Evolutionary conservation across 2,113 vertebrate species (phyloP), one percentile per base, ranked within the genome.

Genomic region (Atherinomorus stipes): DNA sequence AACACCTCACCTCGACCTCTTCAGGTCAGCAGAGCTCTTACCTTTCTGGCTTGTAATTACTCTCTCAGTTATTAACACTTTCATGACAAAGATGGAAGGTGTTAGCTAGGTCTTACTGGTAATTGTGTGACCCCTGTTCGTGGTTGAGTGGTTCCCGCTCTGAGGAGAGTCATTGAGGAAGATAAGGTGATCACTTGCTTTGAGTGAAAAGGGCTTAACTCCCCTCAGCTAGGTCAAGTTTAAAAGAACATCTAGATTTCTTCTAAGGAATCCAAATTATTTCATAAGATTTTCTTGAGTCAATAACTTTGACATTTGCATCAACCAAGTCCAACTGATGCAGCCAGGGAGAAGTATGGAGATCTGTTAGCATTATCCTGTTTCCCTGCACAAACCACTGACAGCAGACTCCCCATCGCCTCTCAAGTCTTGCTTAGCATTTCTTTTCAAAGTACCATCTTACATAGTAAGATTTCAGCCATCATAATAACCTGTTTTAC

Each of bases 11-110:
- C 53, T 60, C 31, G 10, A 70, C 72, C 40, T 62, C 64, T 60
- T 44, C 16, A 26, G 38, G 69, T 79, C 59, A 71, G 40, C 47
- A 56, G 61, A 34, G 61, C 52, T 0, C 2, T 83, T 71, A 62
- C 40, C 44, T 38, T 60, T 40, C 76, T 62, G 63, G 62, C 62
- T 79, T 90, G 34, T 89, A 90, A 89, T 89, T 81, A 89, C 59
- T 11, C 26, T 65, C 84, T 83, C 66, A 69, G 60, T 85, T 60
- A 80, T 85, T 83, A 85, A 78, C 79, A 68, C 74, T 72, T 84
- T 31, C 53, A 11, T 40, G 57, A 59, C 76, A 73, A 70, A 88
- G 60, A 25, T 15, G 52, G 60, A 64, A 63, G 72, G 77, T 67
- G 74, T 73, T 34, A 61, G 61, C 56, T 54, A 51, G 85, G 74